Conservation (phyloP, 2,113 vertebrate genomes). For the Micronycteris hirsuta region DNA sequence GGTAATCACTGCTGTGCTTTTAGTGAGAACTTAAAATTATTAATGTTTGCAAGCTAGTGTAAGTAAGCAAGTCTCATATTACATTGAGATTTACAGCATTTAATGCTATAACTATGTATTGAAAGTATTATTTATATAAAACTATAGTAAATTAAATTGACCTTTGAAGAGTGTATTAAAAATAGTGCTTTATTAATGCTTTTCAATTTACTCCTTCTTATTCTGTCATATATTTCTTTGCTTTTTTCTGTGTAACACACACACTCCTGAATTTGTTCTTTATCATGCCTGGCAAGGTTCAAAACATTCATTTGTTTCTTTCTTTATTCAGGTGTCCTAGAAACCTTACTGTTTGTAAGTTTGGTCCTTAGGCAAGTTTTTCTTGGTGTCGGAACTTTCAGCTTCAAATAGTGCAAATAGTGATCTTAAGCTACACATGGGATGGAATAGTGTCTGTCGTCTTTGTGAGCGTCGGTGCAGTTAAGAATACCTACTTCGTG, state of each 20-base stretch:
- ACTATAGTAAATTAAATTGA: slow-evolving; percentile 59
- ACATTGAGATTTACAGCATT: slow-evolving; percentile 57
- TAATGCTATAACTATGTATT: slow-evolving; percentile 53
- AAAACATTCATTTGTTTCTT: slow-evolving; percentile 66
- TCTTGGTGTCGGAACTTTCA: slow-evolving; percentile 62
- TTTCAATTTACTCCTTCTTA: slow-evolving; percentile 63
- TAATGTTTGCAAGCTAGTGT: slow-evolving; percentile 59
- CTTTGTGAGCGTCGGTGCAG: slow-evolving; percentile 37
- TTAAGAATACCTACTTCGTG: slow-evolving; percentile 70
- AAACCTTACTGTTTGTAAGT: slow-evolving; percentile 64
- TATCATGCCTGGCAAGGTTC: slow-evolving; percentile 43
- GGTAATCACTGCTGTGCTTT: slow-evolving; percentile 68
- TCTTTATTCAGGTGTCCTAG: slow-evolving; percentile 68
- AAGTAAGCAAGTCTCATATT: slow-evolving; percentile 37
- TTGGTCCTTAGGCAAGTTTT: slow-evolving; percentile 60
- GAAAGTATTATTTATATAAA: slow-evolving; percentile 62
- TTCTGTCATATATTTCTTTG: slow-evolving; percentile 45
- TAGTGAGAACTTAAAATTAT: slow-evolving; percentile 71
- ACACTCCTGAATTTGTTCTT: slow-evolving; percentile 34
- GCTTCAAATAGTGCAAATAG: slow-evolving; percentile 57
- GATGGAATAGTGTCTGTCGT: slow-evolving; percentile 19
- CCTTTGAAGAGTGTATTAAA: slow-evolving; percentile 65
- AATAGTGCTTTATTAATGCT: slow-evolving; percentile 35
- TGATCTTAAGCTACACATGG: neutral
- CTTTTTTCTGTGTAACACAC: slow-evolving; percentile 28